Evolutionary conservation across 2,113 vertebrate species (phyloP), one percentile per base, ranked within the genome.

Genomic region (Takifugu flavidus): DNA sequence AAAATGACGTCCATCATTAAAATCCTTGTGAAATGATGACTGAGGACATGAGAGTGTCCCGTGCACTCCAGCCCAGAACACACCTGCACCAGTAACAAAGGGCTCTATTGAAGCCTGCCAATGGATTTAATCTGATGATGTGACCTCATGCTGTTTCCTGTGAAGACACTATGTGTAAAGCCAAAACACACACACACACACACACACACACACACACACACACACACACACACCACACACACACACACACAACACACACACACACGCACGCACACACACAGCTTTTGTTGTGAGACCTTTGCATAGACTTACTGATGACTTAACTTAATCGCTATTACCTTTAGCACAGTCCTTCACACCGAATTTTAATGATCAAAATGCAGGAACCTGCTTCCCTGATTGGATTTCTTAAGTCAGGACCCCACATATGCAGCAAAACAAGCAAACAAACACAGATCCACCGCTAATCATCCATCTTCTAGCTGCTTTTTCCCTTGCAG

Each of bases 11-110:
- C 20, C 20, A 20, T 20, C 20, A 20, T 20, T 20, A 20, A 20
- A 20, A 20, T 20, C 20, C 20, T 20, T 20, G 20, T 20, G 20
- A 20, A 20, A 20, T 20, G 20, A 3, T 10, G 13, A 25, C 53
- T 49, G 51, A 57, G 28, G 34, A 66, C 49, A 74, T 66, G 34
- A 79, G 69, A 75, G 58, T 39, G 12, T 1, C 6, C 13, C 44
- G n/a, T 43, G 45, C 42, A 43, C 6, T 6, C 15, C 45, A 14
- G 13, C 8, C 26, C 71, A 20, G 47, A 67, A 73, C 52, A 73
- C 76, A 82, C 78, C 82, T 83, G 84, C 65, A 39, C 14, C 42
- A 11, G 28, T 1, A 75, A 82, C 82, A 82, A 78, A 39, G 34
- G 59, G 20, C 77, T 34, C 13, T 3, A 63, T 68, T 79, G 55